A percentile compares a stretch with the other conserved stretches of the same genome.
Evolutionary conservation across 2,797 vertebrate genomes (phyloP).

Genomic region (Luscinia megarhynchos): DNA sequence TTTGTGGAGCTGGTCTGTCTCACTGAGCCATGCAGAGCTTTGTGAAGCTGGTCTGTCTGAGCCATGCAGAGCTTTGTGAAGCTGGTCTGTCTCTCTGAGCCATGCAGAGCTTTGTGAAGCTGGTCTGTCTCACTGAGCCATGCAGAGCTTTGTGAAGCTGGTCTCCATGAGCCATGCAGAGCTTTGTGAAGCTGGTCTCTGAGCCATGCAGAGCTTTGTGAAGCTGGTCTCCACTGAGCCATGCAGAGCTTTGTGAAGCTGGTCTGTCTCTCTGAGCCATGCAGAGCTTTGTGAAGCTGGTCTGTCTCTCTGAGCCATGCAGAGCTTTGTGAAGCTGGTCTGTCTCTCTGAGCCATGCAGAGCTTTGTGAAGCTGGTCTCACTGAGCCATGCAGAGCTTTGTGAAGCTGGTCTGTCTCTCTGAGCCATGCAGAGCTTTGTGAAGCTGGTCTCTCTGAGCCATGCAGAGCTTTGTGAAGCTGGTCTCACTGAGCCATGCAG

Average conservation of each 20-base stretch:
- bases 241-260: background rate
- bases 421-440: background rate
- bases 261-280: background rate
- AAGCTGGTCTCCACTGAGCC: background rate
- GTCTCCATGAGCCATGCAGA: background rate
- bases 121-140: background rate
- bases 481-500: background rate
- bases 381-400: background rate
- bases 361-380: background rate
- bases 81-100: background rate
- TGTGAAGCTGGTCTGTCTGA: background rate
- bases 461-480: background rate
- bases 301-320: background rate
- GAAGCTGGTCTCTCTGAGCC: background rate
- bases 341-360: background rate
- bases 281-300: background rate
- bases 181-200: background rate
- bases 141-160: background rate
- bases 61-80: background rate
- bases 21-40: background rate
- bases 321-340: background rate
- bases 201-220: background rate
- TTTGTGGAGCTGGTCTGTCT: background rate
- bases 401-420: background rate
- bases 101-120: background rate